Evolutionary conservation across 2,113 vertebrate species (phyloP), one percentile per base, ranked within the genome.

Genomic region (Hippopotamus amphibius): DNA sequence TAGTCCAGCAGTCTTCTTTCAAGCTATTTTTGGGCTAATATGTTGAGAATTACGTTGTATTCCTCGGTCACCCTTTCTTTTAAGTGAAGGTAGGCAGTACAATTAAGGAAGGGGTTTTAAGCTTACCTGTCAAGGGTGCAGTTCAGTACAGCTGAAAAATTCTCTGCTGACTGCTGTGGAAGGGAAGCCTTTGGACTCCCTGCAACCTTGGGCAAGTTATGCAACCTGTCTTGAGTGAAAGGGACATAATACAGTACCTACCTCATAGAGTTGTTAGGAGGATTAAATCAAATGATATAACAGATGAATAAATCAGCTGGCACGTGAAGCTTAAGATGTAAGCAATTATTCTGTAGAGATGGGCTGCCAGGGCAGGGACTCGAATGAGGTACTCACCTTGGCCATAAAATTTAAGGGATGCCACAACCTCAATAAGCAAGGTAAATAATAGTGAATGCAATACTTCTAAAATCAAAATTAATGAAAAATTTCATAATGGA

Each of bases 11-110:
- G 59, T 63, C 72, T 90, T 80, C 41, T 93, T 93, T 87, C 63
- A 83, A 76, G 69, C 74, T 89, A 2, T 74, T 77, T 80, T 48
- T 13, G 43, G 91, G 22, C 46, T 85, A 65, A 9, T 94, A 53
- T 14, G 85, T 94, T 37, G 71, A 94, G 61, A 84, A n/a, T 22
- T 85, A 28, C 41, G 21, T 55, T 71, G 30, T 97, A 69, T 82
- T 79, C 24, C 48, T 68, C 1, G 6, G 15, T 15, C 65, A 14
- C 33, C 9, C 13, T 53, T 96, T 48, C 41, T 41, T 48, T 81
- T 53, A 85, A 88, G 55, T 68, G 46, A 76, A 74, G 41, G 30
- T 55, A 50, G 65, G 37, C 26, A 33, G 8, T 65, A 12, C 13
- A 33, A 0, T 69, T 74, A 63, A 50, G n/a, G 57, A 61, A 50